phyloP scores from a whole-genome alignment of 2,113 vertebrate species.

The Labrus mixtus region DNA sequence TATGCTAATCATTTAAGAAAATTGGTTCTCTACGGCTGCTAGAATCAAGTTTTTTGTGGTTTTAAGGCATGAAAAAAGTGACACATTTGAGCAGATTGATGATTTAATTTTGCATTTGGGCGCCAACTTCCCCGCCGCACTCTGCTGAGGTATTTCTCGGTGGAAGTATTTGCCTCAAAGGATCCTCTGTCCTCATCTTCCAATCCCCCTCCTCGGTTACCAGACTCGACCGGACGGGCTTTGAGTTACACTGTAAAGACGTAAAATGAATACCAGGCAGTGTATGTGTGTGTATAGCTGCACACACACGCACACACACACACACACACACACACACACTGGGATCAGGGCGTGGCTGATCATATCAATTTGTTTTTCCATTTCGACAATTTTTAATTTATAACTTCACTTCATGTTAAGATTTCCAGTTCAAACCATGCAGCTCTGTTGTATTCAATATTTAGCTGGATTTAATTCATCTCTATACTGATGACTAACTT shows the following conservation, averaged over 20 bases:
- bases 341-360: background rate
- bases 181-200: constrained; percentile 20
- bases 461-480: background rate
- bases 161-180: background rate
- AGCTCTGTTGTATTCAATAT: background rate
- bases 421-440: background rate
- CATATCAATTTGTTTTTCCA: constrained; percentile 16
- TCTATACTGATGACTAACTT: constrained; percentile 49
- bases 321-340: background rate
- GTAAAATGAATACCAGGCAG: constrained; percentile 33
- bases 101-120: constrained; percentile 7
- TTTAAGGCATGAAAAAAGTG: background rate
- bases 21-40: background rate
- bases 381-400: constrained; percentile 4
- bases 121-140: constrained; percentile 2
- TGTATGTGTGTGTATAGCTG: background rate
- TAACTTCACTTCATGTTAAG: background rate
- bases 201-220: constrained; percentile 26
- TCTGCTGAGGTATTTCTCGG: constrained; percentile 6
- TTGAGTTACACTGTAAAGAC: constrained; percentile 47
- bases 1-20: background rate
- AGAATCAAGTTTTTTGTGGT: background rate
- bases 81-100: background rate
- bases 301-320: background rate
- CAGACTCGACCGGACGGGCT: constrained; percentile 17